These are phyloP conservation scores for Coenonympha glycerion DNA, from an alignment of 2,888 invertebrate species.

Conservation along the genomic window DNA sequence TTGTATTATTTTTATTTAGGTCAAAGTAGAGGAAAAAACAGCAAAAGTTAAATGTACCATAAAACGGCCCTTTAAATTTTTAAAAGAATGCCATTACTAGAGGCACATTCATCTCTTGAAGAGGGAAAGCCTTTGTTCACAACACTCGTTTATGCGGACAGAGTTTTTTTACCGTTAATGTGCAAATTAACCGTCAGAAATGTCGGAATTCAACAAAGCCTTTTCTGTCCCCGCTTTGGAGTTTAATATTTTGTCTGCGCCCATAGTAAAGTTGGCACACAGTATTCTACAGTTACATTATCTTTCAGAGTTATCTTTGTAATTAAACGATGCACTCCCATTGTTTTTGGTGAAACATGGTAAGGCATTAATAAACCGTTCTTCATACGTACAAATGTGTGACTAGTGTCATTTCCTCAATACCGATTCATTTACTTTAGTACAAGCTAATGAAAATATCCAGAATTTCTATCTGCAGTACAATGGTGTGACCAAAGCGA, in stretches of 20 bases:
- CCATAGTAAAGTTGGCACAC: background rate
- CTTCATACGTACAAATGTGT: too few species aligned
- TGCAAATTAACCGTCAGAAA: slow-evolving; percentile 32
- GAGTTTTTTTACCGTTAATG: slow-evolving; percentile 31
- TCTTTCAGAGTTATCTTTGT: too few species aligned
- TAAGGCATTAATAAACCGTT: too few species aligned
- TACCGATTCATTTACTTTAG: too few species aligned
- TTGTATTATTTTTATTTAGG: slow-evolving; percentile 10
- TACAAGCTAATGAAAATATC: too few species aligned
- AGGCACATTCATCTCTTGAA: slow-evolving; percentile 29
- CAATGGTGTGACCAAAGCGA: too few species aligned
- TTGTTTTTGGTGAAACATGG: too few species aligned
- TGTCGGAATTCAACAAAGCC: slow-evolving; percentile 26
- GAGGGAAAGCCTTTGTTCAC: slow-evolving; percentile 25
- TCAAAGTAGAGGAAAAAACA: slow-evolving; percentile 12
- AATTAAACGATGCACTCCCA: too few species aligned
- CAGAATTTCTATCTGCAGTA: too few species aligned
- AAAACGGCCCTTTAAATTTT: slow-evolving; percentile 26
- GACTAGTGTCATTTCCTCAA: too few species aligned
- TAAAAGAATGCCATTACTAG: slow-evolving; percentile 30
- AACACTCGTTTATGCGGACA: slow-evolving; percentile 28
- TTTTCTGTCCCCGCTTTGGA: slow-evolving; percentile 20
- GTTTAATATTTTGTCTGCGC: slow-evolving; percentile 15
- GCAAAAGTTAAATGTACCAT: slow-evolving; percentile 28
- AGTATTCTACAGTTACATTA: background rate